These are phyloP conservation scores for Drosophila parabipectinata DNA, from an alignment of 1,140 invertebrate species.

Conservation along the genomic window DNA sequence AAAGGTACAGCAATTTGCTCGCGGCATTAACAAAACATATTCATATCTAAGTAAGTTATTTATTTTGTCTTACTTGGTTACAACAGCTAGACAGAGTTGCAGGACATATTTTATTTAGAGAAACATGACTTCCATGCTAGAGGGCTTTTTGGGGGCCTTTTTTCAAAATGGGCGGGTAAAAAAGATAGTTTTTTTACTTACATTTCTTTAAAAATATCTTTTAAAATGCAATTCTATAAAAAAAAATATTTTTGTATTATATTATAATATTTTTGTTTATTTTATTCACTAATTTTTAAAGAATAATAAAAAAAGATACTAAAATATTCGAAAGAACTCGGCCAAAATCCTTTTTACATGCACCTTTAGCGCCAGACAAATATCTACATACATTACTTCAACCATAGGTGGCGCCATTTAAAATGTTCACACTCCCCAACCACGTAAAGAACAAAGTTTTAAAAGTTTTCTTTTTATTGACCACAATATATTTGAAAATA, in stretches of 20 bases:
- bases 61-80: conserved; percentile 41
- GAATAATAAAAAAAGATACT: too few relatives aligned
- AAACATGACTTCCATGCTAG: not conserved
- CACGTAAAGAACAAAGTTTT: too few relatives aligned
- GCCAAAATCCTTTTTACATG: not conserved
- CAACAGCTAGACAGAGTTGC: conserved; percentile 15
- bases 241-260: too few relatives aligned
- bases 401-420: not conserved
- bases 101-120: conserved; percentile 1
- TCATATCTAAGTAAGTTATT: conserved; percentile 47
- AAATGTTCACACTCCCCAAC: not conserved
- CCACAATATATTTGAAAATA: not conserved
- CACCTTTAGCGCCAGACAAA: not conserved
- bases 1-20: conserved; percentile 56
- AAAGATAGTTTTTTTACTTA: not conserved
- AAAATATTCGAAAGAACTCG: too few relatives aligned
- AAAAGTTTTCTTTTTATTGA: not conserved
- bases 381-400: not conserved
- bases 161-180: not conserved
- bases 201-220: too few relatives aligned
- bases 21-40: conserved; percentile 47
- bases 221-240: too few relatives aligned
- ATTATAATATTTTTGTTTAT: too few relatives aligned
- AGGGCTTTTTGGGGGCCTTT: not conserved
- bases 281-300: too few relatives aligned